Base-by-base conservation (phyloP, 2,797 vertebrate genomes). In the Clarias laeviceps region DNA sequence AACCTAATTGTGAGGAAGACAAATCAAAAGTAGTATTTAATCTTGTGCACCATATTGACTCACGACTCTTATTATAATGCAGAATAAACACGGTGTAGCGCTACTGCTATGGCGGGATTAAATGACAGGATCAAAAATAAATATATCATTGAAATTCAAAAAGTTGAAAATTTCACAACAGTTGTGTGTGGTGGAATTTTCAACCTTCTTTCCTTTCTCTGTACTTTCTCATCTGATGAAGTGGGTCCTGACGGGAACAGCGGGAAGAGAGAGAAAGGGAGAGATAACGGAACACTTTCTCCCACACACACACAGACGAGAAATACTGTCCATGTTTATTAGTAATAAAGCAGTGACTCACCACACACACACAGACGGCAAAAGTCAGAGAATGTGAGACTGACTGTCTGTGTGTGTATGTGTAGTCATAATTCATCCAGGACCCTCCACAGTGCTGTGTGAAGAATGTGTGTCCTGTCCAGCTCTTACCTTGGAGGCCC, bases 401-500 rank as follows among this genome's bases (percentile, higher is more conserved):
- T 27, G 62, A 32, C 40, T 81, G 64, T 54, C n/a, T 81, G 56
- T 50, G 54, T 32, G 24, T 40, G 59, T 20, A 5, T 57, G 3
- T 0, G 24, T 22, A 17, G 0, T 34, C 59, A 61, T 80, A 85
- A 84, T 54, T 77, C 56, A 45, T 24, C 22, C 22, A 17, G 22
- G 68, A 77, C 76, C 65, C 77, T 87, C 78, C 62, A 40, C 61
- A 4, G 59, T 27, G 68, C 62, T 15, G 15, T 20, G 27, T 32
- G 27, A 37, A 61, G 77, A 34, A 40, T 65, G 79, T 22, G 40
- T 18, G 81, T 78, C 20, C 12, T 65, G 40, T 77, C 76, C 81
- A 17, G 1, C 12, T 88, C 92, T 92, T 96, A 99, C 98, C 97
- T 98, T 97, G 29, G 94, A 91, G 0, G 96, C 97, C 17, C 95